Conservation (phyloP, 2,797 vertebrate species). For the Thalassophryne amazonica region DNA sequence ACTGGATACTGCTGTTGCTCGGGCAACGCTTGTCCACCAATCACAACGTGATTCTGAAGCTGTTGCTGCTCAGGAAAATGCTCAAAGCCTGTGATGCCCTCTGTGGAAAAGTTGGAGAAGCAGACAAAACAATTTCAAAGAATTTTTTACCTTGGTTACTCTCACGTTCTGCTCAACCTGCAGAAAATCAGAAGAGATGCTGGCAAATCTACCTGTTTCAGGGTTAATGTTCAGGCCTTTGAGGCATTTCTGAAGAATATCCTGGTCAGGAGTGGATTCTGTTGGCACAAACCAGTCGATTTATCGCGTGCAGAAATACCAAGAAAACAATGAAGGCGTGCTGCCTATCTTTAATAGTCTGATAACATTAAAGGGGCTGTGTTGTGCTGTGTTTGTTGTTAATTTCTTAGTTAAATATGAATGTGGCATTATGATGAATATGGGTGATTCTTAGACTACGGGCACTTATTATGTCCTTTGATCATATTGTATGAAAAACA, state of each 20-base stretch:
- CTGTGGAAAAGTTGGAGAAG: conserved; percentile 68
- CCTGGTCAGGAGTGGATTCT: conserved; percentile 20
- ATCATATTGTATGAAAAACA: no score
- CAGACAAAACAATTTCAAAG: conserved; percentile 16
- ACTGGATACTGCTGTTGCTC: conserved; percentile 69
- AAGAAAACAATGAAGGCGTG: background rate
- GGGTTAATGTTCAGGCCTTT: conserved; percentile 57
- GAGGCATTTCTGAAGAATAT: conserved; percentile 65
- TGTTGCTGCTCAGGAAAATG: conserved; percentile 64
- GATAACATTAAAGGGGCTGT: no score
- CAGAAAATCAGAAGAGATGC: conserved; percentile 3
- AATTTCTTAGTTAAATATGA: no score
- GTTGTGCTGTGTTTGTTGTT: no score
- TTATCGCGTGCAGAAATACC: background rate
- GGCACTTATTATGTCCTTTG: no score
- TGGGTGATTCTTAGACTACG: no score
- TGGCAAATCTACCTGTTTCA: conserved; percentile 48
- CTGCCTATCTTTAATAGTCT: no score
- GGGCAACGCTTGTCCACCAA: conserved; percentile 58
- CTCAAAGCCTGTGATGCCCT: conserved; percentile 52
- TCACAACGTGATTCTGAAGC: conserved; percentile 35
- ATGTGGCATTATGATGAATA: no score
- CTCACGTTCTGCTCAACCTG: conserved; percentile 23
- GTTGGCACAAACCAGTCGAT: background rate
- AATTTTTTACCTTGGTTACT: conserved; percentile 20